A percentile compares a stretch with the other conserved stretches of the same genome.
phyloP scores from a whole-genome alignment of 2,797 vertebrate genomes.

The Dallia pectoralis region DNA sequence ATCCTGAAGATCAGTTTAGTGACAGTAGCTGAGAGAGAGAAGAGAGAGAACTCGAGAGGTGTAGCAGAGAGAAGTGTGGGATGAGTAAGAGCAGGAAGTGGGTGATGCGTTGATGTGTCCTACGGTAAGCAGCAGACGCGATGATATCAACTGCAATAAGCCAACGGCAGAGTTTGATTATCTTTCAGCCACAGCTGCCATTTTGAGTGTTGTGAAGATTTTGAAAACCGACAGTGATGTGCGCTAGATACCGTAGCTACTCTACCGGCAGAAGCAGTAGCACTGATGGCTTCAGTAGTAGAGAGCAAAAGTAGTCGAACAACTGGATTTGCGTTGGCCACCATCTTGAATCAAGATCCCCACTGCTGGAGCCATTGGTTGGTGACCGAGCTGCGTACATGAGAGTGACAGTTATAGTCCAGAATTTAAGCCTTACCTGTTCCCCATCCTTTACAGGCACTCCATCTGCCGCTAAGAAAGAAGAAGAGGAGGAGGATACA shows the following conservation, averaged over 20 bases:
- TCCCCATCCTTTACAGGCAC: constrained; percentile 97
- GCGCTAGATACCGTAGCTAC: constrained; percentile 40
- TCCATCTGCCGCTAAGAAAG: constrained; percentile 83
- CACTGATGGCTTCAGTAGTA: constrained; percentile 12
- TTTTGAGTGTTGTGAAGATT: constrained; percentile 42
- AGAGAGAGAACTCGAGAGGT: constrained; percentile 30
- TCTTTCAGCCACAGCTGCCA: constrained; percentile 43
- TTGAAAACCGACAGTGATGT: constrained; percentile 30
- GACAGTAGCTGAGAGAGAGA: constrained; percentile 8
- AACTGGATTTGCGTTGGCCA: constrained; percentile 37
- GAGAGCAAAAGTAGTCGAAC: background rate
- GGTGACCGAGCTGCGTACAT: constrained; percentile 72
- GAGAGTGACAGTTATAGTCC: constrained; percentile 57
- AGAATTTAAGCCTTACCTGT: constrained; percentile 81
- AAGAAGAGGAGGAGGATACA: background rate
- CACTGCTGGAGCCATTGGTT: constrained; percentile 44
- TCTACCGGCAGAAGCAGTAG: constrained; percentile 46
- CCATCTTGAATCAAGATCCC: constrained; percentile 52
- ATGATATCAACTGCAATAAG: constrained; percentile 41
- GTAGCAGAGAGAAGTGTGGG: constrained; percentile 12
- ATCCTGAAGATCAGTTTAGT: constrained; percentile 30
- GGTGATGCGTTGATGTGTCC: constrained; percentile 41
- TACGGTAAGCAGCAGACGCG: constrained; percentile 35
- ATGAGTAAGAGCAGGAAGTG: constrained; percentile 12
- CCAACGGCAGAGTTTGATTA: constrained; percentile 33